phyloP scores from a whole-genome alignment of 2,888 invertebrate genomes.

The Diaphora mendica region DNA sequence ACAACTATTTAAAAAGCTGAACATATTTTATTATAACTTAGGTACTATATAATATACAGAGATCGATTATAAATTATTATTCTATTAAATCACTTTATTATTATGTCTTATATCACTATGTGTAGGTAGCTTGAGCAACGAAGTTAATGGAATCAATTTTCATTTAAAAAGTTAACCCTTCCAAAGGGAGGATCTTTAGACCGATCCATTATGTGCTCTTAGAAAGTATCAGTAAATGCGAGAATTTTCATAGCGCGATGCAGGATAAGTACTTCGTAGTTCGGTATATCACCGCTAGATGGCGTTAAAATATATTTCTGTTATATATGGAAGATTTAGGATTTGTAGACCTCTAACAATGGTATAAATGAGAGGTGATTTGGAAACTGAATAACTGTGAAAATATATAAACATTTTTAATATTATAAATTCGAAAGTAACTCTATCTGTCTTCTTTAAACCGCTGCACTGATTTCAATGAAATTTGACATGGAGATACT shows the following conservation, averaged over 20 bases:
- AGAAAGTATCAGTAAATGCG: background rate
- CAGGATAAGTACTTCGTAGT: background rate
- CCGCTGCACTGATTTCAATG: no score
- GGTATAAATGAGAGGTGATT: no score
- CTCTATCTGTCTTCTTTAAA: no score
- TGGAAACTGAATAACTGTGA: no score
- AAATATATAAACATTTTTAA: no score
- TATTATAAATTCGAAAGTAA: no score
- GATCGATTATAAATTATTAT: background rate
- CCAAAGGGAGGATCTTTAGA: background rate
- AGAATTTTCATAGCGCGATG: background rate
- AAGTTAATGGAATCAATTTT: background rate
- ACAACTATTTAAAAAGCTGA: background rate
- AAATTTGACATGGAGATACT: no score
- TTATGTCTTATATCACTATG: background rate
- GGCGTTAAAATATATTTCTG: background rate
- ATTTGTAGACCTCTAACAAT: no score
- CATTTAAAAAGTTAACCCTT: background rate
- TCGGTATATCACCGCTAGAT: background rate
- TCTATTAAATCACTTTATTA: background rate
- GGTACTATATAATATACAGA: background rate
- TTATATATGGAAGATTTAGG: no score
- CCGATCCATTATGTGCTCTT: no score
- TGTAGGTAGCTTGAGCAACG: background rate
- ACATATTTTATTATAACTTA: background rate